Percentiles rank a stretch among this genome's conserved stretches.
These are phyloP conservation scores for Micrasema minimum DNA, from an alignment of 1,140 invertebrate species.

Conservation along the genomic window DNA sequence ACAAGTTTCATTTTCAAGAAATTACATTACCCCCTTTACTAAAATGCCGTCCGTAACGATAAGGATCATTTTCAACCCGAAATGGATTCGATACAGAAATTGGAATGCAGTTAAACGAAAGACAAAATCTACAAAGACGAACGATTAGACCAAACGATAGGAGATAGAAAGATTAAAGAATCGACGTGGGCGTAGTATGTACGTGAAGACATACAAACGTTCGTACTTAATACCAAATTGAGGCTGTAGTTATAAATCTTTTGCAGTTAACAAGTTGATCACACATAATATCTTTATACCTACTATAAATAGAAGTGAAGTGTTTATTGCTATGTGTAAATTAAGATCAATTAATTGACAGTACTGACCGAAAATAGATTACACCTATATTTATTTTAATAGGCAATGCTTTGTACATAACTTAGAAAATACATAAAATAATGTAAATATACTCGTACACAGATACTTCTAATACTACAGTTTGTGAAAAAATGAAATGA, in stretches of 20 bases:
- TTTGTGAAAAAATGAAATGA: too few species aligned
- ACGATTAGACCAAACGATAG: constrained; percentile 1
- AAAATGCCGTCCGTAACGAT: not conserved
- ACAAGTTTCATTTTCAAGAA: too few species aligned
- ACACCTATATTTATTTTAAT: too few species aligned
- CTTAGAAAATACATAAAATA: too few species aligned
- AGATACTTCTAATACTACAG: too few species aligned
- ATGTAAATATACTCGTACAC: too few species aligned
- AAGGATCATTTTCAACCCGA: constrained; percentile 25
- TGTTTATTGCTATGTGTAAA: too few species aligned
- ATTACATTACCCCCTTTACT: constrained; percentile 4
- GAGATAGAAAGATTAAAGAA: constrained; percentile 12
- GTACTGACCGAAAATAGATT: too few species aligned
- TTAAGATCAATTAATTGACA: too few species aligned
- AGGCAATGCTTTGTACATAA: too few species aligned
- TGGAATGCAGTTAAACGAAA: constrained; percentile 14
- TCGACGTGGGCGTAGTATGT: not conserved
- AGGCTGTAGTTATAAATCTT: not conserved
- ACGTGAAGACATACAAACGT: not conserved
- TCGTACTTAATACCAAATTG: not conserved
- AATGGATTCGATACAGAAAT: constrained; percentile 8
- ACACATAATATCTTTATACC: not conserved
- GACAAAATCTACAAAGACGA: constrained; percentile 13
- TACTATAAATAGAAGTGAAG: too few species aligned
- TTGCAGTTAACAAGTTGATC: not conserved